These are phyloP conservation scores for Drosophila vallismaia DNA, from an alignment of 2,888 invertebrate genomes.

Conservation along the genomic window DNA sequence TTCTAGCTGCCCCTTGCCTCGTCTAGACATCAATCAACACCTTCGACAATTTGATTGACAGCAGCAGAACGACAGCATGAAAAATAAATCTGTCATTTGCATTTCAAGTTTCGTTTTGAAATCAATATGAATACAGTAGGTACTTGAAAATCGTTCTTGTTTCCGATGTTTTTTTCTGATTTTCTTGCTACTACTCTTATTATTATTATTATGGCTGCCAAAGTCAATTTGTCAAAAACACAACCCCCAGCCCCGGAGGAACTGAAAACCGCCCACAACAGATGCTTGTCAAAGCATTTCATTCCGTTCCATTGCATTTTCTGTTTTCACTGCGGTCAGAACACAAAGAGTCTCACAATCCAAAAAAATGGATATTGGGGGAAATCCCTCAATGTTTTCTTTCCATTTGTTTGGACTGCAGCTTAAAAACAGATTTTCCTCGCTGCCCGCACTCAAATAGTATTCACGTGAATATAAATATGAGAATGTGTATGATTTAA, in stretches of 20 bases:
- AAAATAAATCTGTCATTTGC: constrained; percentile 79
- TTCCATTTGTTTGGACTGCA: constrained; percentile 41
- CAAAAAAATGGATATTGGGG: constrained; percentile 9
- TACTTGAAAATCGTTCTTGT: constrained; percentile 51
- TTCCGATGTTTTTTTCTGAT: constrained; percentile 14
- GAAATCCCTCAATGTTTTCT: constrained; percentile 52
- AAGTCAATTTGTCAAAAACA: constrained; percentile 77
- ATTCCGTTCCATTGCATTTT: constrained; percentile 37
- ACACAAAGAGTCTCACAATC: constrained; percentile 11
- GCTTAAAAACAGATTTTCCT: constrained; percentile 61
- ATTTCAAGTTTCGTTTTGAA: constrained; percentile 71
- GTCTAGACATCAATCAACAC: constrained; percentile 76
- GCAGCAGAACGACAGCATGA: constrained; percentile 64
- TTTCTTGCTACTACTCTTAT: constrained; percentile 5
- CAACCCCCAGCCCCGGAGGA: constrained; percentile 17
- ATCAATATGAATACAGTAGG: constrained; percentile 68
- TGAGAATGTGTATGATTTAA: constrained; percentile 35
- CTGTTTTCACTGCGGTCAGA: constrained; percentile 17
- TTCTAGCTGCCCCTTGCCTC: constrained; percentile 7
- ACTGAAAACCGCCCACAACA: constrained; percentile 25
- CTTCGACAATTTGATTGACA: constrained; percentile 73
- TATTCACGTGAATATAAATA: constrained; percentile 47
- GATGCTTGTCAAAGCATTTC: constrained; percentile 54
- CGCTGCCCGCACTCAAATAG: constrained; percentile 22
- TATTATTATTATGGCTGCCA: constrained; percentile 46